Conservation (phyloP, 2,888 invertebrate species). For the Chrysolina oricalcia region DNA sequence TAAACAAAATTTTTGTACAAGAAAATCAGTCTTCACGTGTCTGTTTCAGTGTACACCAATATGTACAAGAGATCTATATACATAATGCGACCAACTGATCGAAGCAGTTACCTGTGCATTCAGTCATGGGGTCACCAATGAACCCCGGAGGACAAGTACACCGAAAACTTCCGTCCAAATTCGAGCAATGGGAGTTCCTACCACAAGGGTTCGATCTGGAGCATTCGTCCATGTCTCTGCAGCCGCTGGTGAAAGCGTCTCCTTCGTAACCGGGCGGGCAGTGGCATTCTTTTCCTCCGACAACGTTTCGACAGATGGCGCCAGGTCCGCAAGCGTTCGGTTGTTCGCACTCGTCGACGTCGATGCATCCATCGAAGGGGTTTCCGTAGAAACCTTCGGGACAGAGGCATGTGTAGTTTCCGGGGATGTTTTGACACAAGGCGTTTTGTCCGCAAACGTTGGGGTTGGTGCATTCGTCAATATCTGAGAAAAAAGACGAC, state of each 20-base stretch:
- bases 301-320: conserved; percentile 86
- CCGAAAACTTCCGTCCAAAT: conserved; percentile 84
- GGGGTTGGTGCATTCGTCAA: conserved; percentile 89
- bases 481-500: conserved; percentile 75
- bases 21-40: conserved; percentile 71
- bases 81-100: conserved; percentile 15
- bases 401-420: conserved; percentile 91
- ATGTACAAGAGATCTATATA: conserved; percentile 37
- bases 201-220: conserved; percentile 80
- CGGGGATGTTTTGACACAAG: conserved; percentile 86
- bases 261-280: conserved; percentile 87
- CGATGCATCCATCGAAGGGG: conserved; percentile 85
- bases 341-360: conserved; percentile 87
- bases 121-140: conserved; percentile 83
- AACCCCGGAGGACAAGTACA: conserved; percentile 90
- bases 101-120: conserved; percentile 80
- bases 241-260: conserved; percentile 82
- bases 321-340: conserved; percentile 84
- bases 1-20: conserved; percentile 58
- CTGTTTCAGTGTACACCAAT: conserved; percentile 62
- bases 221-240: conserved; percentile 85
- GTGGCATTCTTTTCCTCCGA: conserved; percentile 87
- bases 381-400: conserved; percentile 89
- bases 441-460: conserved; percentile 88
- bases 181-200: conserved; percentile 85